phyloP scores from a whole-genome alignment of 2,888 invertebrate species.

The Timandra comae region DNA sequence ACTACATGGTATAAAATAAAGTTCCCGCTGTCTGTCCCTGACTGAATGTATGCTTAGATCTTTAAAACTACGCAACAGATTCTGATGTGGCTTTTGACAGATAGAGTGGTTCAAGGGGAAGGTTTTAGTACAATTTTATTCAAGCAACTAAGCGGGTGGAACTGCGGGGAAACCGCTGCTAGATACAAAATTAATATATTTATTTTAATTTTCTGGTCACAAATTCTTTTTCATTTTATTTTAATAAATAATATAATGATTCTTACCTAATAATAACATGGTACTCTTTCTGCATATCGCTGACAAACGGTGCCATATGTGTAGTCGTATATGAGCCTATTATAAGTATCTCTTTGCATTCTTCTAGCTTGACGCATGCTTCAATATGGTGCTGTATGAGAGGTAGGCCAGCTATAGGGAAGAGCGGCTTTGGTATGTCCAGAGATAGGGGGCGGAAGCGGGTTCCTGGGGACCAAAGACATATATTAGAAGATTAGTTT shows the following conservation, averaged over 20 bases:
- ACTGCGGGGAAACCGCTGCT: too few species aligned
- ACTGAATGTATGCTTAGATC: too few species aligned
- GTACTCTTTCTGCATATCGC: constrained; percentile 89
- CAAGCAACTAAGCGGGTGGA: too few species aligned
- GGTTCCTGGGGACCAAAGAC: constrained; percentile 81
- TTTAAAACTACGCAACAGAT: too few species aligned
- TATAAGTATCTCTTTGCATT: constrained; percentile 92
- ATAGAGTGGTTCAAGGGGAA: too few species aligned
- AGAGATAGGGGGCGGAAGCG: constrained; percentile 97
- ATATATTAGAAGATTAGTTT: not conserved
- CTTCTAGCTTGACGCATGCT: constrained; percentile 87
- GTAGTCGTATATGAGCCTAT: constrained; percentile 94
- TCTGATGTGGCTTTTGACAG: too few species aligned
- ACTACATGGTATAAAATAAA: too few species aligned
- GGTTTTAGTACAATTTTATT: too few species aligned
- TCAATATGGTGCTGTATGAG: constrained; percentile 98
- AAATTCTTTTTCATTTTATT: not conserved
- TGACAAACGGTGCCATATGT: constrained; percentile 91
- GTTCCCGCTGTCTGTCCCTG: too few species aligned
- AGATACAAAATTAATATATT: not conserved
- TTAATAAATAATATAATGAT: not conserved
- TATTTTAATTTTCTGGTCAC: too few species aligned
- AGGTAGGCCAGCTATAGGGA: constrained; percentile 97
- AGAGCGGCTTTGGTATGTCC: constrained; percentile 98
- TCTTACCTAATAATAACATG: constrained; percentile 85